Percentiles rank a stretch among this genome's conserved stretches.
Evolutionary conservation across 1,140 invertebrate genomes (phyloP).

Genomic region (Anastatus disparis): DNA sequence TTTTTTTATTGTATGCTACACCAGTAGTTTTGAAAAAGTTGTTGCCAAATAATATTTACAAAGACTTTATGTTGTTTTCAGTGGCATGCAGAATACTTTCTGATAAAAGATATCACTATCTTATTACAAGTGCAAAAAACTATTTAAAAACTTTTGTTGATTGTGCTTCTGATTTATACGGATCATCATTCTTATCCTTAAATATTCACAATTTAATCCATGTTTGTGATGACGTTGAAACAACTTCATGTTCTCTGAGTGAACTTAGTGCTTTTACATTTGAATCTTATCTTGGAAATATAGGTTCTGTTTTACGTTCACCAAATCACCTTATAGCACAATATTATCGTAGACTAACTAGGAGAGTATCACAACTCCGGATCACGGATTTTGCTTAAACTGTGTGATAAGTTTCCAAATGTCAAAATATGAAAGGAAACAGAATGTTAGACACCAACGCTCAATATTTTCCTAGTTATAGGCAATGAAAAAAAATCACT

Average conservation of each 20-base stretch:
- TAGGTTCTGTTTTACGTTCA: not conserved
- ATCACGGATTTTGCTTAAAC: no score
- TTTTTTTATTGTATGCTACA: conserved; percentile 20
- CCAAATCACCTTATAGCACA: not conserved
- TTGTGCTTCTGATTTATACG: not conserved
- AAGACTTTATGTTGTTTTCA: conserved; percentile 27
- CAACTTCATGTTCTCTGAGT: conserved; percentile 20
- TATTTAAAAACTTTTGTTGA: conserved; percentile 3
- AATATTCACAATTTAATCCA: conserved; percentile 22
- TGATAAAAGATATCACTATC: not conserved
- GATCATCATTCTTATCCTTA: not conserved
- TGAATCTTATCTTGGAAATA: conserved; percentile 13
- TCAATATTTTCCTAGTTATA: no score
- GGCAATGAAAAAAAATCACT: no score
- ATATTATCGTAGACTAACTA: not conserved
- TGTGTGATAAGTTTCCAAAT: no score
- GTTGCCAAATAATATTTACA: conserved; percentile 2
- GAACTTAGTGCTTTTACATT: conserved; percentile 33
- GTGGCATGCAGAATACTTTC: not conserved
- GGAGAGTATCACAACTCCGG: no score
- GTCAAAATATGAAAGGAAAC: no score
- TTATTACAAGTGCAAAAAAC: not conserved
- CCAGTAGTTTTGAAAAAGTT: conserved; percentile 26
- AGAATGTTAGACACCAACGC: no score
- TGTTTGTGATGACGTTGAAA: conserved; percentile 14